phyloP scores from a whole-genome alignment of 2,888 invertebrate species.

The Priocnemis perturbator region DNA sequence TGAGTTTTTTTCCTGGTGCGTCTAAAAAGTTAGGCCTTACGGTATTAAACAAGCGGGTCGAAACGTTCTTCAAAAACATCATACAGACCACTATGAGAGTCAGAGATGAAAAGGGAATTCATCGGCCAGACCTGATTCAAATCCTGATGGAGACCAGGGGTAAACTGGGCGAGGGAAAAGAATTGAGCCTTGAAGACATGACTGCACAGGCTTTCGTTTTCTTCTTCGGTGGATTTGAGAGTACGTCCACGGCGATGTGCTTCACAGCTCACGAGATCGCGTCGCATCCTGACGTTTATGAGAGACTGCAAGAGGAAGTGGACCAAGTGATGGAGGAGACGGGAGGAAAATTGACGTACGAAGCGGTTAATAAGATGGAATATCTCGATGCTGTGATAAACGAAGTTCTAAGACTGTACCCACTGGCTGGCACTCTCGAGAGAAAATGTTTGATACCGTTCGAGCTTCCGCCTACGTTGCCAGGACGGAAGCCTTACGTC shows the following conservation, averaged over 20 bases:
- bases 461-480: slow-evolving; percentile 13
- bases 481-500: background rate
- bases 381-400: slow-evolving; percentile 67
- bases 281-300: slow-evolving; percentile 57
- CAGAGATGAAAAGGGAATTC: slow-evolving; percentile 49
- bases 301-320: slow-evolving; percentile 61
- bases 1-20: slow-evolving; percentile 34
- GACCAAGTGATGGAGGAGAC: slow-evolving; percentile 52
- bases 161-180: slow-evolving; percentile 33
- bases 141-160: slow-evolving; percentile 63
- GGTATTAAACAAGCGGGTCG: slow-evolving; percentile 29
- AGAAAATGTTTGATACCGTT: background rate
- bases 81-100: slow-evolving; percentile 37
- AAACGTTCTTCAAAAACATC: slow-evolving; percentile 45
- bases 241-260: slow-evolving; percentile 57
- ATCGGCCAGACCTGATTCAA: slow-evolving; percentile 64
- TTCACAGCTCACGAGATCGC: slow-evolving; percentile 62
- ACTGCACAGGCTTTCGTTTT: slow-evolving; percentile 75
- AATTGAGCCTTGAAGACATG: slow-evolving; percentile 69
- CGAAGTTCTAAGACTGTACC: slow-evolving; percentile 15
- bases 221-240: slow-evolving; percentile 70
- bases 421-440: background rate
- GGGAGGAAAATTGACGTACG: slow-evolving; percentile 55
- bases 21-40: slow-evolving; percentile 32
- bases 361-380: slow-evolving; percentile 55